A percentile compares a stretch with the other conserved stretches of the same genome.
These are phyloP conservation scores for Stomorhina lunata DNA, from an alignment of 2,888 invertebrate species.

Conservation along the genomic window DNA sequence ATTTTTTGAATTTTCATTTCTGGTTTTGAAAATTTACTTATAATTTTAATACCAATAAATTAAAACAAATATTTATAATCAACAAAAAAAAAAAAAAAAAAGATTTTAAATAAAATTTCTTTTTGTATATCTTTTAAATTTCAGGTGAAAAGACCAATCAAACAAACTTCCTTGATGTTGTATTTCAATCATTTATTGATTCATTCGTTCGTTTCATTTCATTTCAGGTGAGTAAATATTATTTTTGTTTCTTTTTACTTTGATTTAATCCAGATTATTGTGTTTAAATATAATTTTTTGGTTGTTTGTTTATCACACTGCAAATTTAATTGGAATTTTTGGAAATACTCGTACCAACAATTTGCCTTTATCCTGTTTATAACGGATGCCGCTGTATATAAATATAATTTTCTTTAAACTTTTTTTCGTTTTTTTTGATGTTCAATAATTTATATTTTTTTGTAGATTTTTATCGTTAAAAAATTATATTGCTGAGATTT, in stretches of 20 bases:
- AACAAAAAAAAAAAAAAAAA: background rate
- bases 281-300: conserved; percentile 16
- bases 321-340: conserved; percentile 9
- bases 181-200: conserved; percentile 23
- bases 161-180: conserved; percentile 22
- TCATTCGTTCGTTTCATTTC: background rate
- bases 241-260: conserved; percentile 15
- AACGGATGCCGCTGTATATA: background rate
- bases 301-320: background rate
- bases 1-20: background rate
- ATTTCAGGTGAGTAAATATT: background rate
- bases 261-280: conserved; percentile 45
- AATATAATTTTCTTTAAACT: background rate
- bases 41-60: too few relatives aligned
- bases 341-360: background rate
- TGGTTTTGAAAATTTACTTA: background rate
- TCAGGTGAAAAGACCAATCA: background rate
- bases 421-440: background rate
- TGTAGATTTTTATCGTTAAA: conserved; percentile 2
- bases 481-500: conserved; percentile 22
- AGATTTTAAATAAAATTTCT: background rate
- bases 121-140: background rate
- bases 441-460: conserved; percentile 19
- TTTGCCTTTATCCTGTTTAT: background rate
- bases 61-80: background rate